These are phyloP conservation scores for Masticophis lateralis DNA, from an alignment of 2,797 vertebrate genomes.

Conservation along the genomic window DNA sequence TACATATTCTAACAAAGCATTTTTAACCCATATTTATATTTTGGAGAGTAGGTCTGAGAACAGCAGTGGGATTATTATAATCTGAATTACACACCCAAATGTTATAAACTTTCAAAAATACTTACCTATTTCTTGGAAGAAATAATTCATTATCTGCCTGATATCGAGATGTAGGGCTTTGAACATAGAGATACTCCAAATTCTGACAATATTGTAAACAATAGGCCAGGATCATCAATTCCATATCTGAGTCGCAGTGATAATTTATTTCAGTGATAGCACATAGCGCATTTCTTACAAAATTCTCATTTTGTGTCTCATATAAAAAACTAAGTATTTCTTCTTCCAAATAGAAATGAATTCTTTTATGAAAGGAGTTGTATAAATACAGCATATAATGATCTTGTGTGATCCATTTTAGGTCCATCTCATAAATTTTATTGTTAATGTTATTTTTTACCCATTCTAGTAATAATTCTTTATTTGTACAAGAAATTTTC, in stretches of 20 bases:
- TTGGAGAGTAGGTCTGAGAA: background rate
- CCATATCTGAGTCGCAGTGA: background rate
- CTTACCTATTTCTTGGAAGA: background rate
- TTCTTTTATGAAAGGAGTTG: background rate
- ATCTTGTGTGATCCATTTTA: background rate
- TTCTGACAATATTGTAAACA: slow-evolving; percentile 39
- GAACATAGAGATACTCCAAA: background rate
- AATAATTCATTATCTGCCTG: background rate
- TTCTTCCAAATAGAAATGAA: background rate
- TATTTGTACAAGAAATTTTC: slow-evolving; percentile 29
- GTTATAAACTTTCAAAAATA: background rate
- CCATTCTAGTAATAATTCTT: slow-evolving; percentile 30
- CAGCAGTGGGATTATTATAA: background rate
- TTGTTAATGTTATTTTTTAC: background rate
- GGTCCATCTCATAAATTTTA: background rate
- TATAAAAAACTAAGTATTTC: slow-evolving; percentile 30
- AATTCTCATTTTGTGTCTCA: slow-evolving; percentile 54
- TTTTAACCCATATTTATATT: background rate
- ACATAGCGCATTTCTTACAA: slow-evolving; percentile 39
- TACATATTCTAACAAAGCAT: background rate
- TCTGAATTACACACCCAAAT: background rate
- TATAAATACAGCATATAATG: background rate
- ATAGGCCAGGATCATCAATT: slow-evolving; percentile 37
- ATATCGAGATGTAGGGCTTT: background rate
- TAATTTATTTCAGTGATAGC: slow-evolving; percentile 9